phyloP scores from a whole-genome alignment of 2,797 vertebrate species.

The Gila robusta region DNA sequence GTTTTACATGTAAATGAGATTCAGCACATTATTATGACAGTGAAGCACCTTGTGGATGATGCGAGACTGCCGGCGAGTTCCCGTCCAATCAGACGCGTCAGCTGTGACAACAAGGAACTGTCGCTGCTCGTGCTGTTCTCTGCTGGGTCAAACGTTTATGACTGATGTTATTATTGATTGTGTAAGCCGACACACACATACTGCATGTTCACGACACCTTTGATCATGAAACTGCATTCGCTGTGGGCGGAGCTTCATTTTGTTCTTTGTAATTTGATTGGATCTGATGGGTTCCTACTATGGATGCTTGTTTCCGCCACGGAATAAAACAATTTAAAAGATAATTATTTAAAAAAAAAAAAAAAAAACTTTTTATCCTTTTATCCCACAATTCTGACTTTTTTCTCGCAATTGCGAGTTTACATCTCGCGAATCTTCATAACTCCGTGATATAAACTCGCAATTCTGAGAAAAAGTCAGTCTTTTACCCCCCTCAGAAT shows the following conservation, averaged over 20 bases:
- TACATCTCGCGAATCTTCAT: no score
- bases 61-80: not conserved
- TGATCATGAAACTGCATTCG: not conserved
- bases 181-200: not conserved
- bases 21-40: not conserved
- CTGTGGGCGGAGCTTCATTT: not conserved
- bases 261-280: not conserved
- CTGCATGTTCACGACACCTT: not conserved
- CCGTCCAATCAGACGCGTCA: not conserved
- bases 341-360: no score
- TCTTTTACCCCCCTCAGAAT: no score
- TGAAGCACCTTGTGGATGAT: conserved; percentile 13
- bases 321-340: no score
- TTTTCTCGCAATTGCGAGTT: no score
- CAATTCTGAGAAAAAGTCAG: no score
- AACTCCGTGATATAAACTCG: no score
- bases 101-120: not conserved
- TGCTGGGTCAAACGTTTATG: not conserved
- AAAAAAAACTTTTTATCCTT: no score
- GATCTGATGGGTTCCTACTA: not conserved
- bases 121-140: not conserved
- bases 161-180: not conserved
- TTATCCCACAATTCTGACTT: no score
- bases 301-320: not conserved
- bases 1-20: conserved; percentile 3